Evolutionary conservation across 1,140 invertebrate species (phyloP), one percentile per base, ranked within the genome.

Genomic region (Aphelinus atriplicis): DNA sequence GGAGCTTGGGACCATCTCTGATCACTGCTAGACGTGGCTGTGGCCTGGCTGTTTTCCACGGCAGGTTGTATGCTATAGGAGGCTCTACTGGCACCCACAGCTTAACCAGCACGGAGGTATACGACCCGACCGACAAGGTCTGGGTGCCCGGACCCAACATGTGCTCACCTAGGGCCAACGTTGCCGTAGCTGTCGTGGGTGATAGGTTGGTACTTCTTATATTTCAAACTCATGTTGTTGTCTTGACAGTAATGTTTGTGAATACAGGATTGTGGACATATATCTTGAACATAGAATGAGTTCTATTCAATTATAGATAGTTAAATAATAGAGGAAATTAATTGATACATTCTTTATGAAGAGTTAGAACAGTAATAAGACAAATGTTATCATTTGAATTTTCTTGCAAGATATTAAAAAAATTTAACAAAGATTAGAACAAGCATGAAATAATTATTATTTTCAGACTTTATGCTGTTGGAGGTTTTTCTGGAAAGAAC

Each of bases 401-500:
- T 66, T 51, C 6, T 66, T 53, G 3, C 7, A 65, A 51, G 42
- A 51, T 45, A 48, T 48, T 50, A 47, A 7, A 68, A 42, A 60
- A 42, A 46, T 66, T 73, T 51, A 26, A 26, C 26, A 2, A 7
- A 10, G 7, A 10, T 65, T 65, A 5, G n/a, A 26, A 62, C 45
- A 26, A 43, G 26, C 45, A 10, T 62, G n/a, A 26, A 10, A 43
- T 26, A 62, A 62, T 43, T 62, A 43, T 6, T 55, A 64, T 43
- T 77, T 79, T 7, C 51, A 82, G 82, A 78, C 85, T 95, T n/a
- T 95, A 93, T 87, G 94, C 93, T 46, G 92, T 94, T 57, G 94
- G 94, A 26, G 94, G 93, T 68, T 95, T 93, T 85, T 93, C 92
- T 80, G 93, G 93, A 87, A 94, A 94, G 88, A 90, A 90, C 73